Evolutionary conservation across 2,113 vertebrate species (phyloP), one percentile per base, ranked within the genome.

Genomic region (Prunella fulvescens): DNA sequence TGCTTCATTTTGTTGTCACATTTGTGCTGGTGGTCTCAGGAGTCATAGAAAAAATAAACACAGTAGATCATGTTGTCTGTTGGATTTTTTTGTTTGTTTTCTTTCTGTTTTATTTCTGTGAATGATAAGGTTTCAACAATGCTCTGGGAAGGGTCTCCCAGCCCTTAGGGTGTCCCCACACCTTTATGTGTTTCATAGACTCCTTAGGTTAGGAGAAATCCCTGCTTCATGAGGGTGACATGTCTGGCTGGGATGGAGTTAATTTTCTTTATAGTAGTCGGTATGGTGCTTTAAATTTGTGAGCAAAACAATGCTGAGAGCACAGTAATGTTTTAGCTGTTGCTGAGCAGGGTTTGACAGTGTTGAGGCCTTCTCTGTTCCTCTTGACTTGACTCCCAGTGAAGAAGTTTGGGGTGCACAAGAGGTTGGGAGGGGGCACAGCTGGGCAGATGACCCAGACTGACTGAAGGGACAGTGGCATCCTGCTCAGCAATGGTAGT

Each of bases 181-280:
- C 9, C 9, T 56, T 54, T 67, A 26, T 44, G 18, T 66, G 17
- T 73, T 93, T 69, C 18, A 14, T 15, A 25, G 80, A 29, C 15
- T 88, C 47, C 14, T 2, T n/a, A 53, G 11, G 17, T 91, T 58
- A 45, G 71, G 47, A 86, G 26, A 86, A 93, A 62, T 45, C 11
- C 31, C 6, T 0, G 2, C 19, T 88, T 71, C 29, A 17, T 1
- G 6, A 51, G 18, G 9, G 18, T 13, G 60, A 12, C 4, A 4
- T 31, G 16, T 37, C 40, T 92, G 57, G 16, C 20, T 80, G 42
- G 9, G 20, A 31, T 42, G 47, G 37, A 66, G 31, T 56, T 71
- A 39, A 19, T 83, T 89, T 93, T 83, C n/a, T 51, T 65, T 19
- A 11, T 5, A 24, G 29, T 24, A 14, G n/a, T 10, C 6, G 0